A percentile compares a stretch with the other conserved stretches of the same genome.
Conservation (phyloP, 2,888 invertebrate species). For the Aphidoletes aphidimyza region DNA sequence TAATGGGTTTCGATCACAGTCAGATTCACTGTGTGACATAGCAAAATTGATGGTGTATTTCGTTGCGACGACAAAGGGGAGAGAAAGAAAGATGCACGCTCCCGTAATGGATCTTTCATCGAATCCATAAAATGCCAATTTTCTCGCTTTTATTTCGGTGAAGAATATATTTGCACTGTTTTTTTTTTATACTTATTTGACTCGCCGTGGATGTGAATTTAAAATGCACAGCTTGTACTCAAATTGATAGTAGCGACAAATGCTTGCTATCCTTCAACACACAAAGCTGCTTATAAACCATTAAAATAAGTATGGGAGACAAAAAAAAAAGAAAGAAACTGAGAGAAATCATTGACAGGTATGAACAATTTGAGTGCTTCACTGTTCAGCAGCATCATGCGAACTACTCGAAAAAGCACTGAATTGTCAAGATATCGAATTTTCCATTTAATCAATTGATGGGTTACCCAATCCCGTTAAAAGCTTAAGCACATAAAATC, state of each 20-base stretch:
- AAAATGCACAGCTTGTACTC: neutral
- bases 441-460: conserved; percentile 24
- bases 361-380: no score
- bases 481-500: conserved; percentile 35
- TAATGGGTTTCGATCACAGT: neutral
- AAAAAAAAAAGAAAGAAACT: neutral
- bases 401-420: neutral
- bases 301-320: neutral
- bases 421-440: neutral
- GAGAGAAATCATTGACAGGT: neutral
- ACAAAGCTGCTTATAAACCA: conserved; percentile 17
- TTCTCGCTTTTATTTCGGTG: neutral
- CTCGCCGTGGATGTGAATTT: neutral
- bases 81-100: neutral
- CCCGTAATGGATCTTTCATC: neutral
- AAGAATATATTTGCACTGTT: neutral
- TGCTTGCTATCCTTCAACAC: neutral
- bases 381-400: neutral
- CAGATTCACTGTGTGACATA: neutral
- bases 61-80: neutral
- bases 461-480: neutral
- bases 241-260: neutral
- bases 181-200: no score
- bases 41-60: neutral
- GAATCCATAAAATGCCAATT: conserved; percentile 16